These are phyloP conservation scores for Jacana jacana DNA, from an alignment of 2,113 vertebrate genomes.

Conservation along the genomic window DNA sequence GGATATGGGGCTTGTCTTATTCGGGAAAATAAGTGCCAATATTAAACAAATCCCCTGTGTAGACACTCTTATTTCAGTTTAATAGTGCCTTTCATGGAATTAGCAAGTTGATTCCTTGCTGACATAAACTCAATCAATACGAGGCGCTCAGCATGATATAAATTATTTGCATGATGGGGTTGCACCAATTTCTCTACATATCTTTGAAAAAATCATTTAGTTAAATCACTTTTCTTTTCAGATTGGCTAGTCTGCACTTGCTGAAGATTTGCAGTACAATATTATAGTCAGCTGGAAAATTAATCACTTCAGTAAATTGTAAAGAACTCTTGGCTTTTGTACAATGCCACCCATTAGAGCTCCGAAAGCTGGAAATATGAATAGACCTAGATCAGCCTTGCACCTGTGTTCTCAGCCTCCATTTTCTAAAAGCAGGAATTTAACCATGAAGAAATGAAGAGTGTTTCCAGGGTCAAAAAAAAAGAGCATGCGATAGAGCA, in stretches of 20 bases:
- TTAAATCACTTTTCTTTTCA: conserved; percentile 12
- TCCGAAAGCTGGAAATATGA: conserved; percentile 12
- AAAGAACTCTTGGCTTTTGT: not conserved
- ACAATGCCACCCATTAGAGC: not conserved
- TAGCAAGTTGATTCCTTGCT: conserved; percentile 43
- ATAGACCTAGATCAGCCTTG: conserved; percentile 4
- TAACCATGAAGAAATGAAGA: not conserved
- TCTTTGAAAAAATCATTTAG: conserved; percentile 14
- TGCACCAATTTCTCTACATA: not conserved
- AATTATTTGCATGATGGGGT: not conserved
- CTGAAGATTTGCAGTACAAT: not conserved
- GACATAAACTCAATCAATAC: conserved; percentile 53
- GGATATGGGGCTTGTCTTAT: not conserved
- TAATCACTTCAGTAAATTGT: not conserved
- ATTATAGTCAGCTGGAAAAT: not conserved
- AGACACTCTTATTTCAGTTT: conserved; percentile 24
- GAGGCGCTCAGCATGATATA: conserved; percentile 11
- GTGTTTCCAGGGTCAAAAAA: not conserved
- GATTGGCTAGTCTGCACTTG: not conserved
- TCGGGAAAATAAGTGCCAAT: not conserved
- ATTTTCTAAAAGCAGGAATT: conserved; percentile 4
- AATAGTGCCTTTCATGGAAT: conserved; percentile 43
- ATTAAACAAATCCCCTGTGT: conserved; percentile 8
- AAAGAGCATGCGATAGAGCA: not conserved
- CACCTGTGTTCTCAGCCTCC: not conserved